Evolutionary conservation across 2,113 vertebrate genomes (phyloP).

Genomic region (Agelaius tricolor): DNA sequence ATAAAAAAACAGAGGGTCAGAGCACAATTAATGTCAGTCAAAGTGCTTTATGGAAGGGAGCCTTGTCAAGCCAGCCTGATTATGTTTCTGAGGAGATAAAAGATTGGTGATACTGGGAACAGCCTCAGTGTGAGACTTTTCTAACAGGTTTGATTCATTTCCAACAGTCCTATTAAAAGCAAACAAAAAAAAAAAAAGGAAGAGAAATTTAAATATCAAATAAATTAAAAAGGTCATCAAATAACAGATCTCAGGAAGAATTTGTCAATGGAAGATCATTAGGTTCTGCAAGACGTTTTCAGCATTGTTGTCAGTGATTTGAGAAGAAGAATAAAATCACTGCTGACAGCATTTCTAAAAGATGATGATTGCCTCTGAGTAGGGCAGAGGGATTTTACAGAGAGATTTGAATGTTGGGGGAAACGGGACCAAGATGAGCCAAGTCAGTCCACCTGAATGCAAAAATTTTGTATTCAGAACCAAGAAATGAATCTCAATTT

Average conservation of each 20-base stretch:
- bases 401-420: neutral
- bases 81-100: neutral
- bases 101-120: neutral
- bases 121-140: neutral
- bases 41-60: neutral
- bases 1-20: neutral
- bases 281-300: neutral
- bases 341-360: neutral
- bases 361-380: neutral
- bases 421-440: neutral
- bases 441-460: neutral
- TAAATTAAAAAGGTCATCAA: neutral
- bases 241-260: neutral
- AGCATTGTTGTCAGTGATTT: fast-evolving
- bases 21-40: conserved; percentile 17
- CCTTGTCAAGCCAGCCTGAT: conserved; percentile 1
- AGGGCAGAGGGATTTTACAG: neutral
- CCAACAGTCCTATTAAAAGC: neutral
- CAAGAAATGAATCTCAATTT: neutral
- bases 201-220: neutral
- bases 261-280: neutral
- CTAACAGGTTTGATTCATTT: neutral
- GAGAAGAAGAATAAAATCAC: neutral
- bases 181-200: too few relatives aligned
- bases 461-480: neutral